Conservation (phyloP, 2,113 vertebrate genomes). For the Athene cunicularia region DNA sequence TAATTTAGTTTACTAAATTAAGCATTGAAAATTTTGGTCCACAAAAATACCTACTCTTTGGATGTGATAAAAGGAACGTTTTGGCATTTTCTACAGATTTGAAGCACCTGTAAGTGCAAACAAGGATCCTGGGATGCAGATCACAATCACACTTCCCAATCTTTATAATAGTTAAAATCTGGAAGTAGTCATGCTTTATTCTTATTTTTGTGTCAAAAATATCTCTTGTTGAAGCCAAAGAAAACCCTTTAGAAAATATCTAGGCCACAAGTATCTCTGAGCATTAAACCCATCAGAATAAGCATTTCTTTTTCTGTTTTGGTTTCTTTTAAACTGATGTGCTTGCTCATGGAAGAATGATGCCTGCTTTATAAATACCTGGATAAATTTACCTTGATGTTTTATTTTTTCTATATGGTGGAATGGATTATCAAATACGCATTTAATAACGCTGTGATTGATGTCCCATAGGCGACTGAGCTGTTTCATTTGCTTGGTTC, state of each 20-base stretch:
- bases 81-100: neutral
- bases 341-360: neutral
- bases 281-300: neutral
- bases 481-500: conserved; percentile 14
- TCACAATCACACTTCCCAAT: neutral
- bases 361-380: neutral
- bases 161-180: neutral
- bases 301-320: neutral
- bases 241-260: neutral
- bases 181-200: neutral
- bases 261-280: neutral
- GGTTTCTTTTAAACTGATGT: neutral
- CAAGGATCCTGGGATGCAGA: neutral
- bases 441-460: conserved; percentile 29
- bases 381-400: conserved; percentile 28
- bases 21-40: neutral
- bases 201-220: neutral
- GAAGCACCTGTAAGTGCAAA: neutral
- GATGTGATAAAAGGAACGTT: neutral
- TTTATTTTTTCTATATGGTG: conserved; percentile 25
- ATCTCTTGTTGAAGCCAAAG: neutral
- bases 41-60: neutral
- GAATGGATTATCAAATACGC: conserved; percentile 40
- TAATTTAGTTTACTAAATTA: neutral
- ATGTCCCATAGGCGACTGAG: neutral